These are phyloP conservation scores for Artemia sinica DNA, from an alignment of 2,888 invertebrate species.

Conservation along the genomic window DNA sequence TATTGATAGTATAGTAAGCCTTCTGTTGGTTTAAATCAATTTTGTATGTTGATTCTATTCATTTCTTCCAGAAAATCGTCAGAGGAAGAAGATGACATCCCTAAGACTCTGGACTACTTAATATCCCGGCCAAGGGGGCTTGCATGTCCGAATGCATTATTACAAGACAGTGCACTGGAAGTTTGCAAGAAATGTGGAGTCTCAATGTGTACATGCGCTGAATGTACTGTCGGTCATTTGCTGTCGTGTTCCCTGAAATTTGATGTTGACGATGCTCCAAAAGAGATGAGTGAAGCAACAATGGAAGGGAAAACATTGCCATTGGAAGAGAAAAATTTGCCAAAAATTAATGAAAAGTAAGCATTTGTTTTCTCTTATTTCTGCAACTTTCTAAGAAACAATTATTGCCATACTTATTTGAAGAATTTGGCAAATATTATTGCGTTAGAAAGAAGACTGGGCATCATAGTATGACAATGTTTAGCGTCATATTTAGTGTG, in stretches of 20 bases:
- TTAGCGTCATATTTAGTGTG: too few species aligned
- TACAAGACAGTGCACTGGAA: background rate
- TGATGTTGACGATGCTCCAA: background rate
- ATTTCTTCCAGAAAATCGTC: background rate
- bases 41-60: too few species aligned
- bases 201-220: slow-evolving; percentile 4
- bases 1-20: too few species aligned
- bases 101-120: background rate
- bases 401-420: too few species aligned
- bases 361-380: too few species aligned
- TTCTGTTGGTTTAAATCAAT: too few species aligned
- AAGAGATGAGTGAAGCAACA: background rate
- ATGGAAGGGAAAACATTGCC: background rate
- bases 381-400: too few species aligned
- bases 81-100: slow-evolving; percentile 7
- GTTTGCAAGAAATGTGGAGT: background rate
- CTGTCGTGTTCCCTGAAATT: background rate
- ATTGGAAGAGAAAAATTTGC: background rate
- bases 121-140: background rate
- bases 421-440: too few species aligned
- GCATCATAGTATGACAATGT: too few species aligned
- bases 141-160: background rate
- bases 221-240: slow-evolving; percentile 1
- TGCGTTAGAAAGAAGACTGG: too few species aligned
- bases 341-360: too few species aligned